Conservation (phyloP, 2,797 vertebrate species). For the Telmatherina bonti region DNA sequence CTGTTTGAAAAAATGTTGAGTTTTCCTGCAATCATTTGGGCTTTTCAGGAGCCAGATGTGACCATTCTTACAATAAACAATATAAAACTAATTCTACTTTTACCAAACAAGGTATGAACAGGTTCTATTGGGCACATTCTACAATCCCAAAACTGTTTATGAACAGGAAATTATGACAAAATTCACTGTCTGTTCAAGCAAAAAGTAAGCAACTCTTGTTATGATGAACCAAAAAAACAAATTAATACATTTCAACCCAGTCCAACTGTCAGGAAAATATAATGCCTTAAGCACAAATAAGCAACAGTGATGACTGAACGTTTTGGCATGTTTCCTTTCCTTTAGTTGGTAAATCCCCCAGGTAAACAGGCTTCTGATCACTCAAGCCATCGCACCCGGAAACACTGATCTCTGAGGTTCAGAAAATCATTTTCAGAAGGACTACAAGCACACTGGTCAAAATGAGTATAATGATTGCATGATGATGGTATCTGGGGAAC, state of each 20-base stretch:
- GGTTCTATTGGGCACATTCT: neutral
- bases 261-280: neutral
- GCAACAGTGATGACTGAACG: no score
- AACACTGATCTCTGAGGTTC: neutral
- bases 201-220: neutral
- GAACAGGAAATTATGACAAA: no score
- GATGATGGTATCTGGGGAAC: neutral
- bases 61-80: neutral
- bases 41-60: neutral
- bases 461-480: neutral
- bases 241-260: neutral
- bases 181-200: neutral
- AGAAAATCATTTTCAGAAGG: neutral
- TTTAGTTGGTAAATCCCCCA: no score
- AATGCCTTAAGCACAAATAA: no score
- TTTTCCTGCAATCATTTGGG: neutral
- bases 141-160: neutral
- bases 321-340: neutral
- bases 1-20: neutral
- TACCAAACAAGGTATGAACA: no score
- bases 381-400: neutral
- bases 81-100: no score
- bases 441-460: neutral
- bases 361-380: neutral
- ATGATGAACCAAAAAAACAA: neutral